Evolutionary conservation across 2,113 vertebrate genomes (phyloP).

Genomic region (Microtus ochrogaster): DNA sequence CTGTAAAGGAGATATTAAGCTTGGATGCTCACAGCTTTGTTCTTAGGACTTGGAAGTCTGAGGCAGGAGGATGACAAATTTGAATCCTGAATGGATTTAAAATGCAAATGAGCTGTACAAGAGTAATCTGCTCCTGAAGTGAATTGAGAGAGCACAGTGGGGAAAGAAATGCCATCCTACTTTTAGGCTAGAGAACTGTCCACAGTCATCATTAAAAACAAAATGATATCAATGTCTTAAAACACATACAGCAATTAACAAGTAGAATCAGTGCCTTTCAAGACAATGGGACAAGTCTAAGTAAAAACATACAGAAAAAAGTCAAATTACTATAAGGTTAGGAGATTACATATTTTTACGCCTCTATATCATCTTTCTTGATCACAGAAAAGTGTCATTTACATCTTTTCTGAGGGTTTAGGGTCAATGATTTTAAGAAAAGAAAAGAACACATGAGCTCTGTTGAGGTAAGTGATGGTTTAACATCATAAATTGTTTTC

Average conservation of each 20-base stretch:
- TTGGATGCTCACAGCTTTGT: not conserved
- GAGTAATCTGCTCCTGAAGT: not conserved
- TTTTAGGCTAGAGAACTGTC: not conserved
- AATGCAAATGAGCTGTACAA: too few relatives aligned
- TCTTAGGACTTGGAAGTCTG: not conserved
- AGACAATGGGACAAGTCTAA: not conserved
- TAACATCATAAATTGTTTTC: conserved; percentile 43
- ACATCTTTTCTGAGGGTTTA: not conserved
- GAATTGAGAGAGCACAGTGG: not conserved
- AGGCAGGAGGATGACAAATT: not conserved
- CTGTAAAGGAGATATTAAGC: not conserved
- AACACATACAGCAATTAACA: not conserved
- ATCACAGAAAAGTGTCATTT: not conserved
- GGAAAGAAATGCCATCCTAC: not conserved
- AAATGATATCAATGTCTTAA: not conserved
- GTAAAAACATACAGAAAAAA: not conserved
- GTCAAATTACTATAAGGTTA: not conserved
- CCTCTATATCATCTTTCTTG: not conserved
- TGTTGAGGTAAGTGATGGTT: not conserved
- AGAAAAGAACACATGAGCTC: not conserved
- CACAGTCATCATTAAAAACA: not conserved
- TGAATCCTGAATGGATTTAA: not conserved
- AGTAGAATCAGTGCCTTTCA: not conserved
- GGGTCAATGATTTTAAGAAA: not conserved
- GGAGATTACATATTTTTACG: not conserved